phyloP scores from a whole-genome alignment of 23 tunicate species.

The Oikopleura albicans region DNA sequence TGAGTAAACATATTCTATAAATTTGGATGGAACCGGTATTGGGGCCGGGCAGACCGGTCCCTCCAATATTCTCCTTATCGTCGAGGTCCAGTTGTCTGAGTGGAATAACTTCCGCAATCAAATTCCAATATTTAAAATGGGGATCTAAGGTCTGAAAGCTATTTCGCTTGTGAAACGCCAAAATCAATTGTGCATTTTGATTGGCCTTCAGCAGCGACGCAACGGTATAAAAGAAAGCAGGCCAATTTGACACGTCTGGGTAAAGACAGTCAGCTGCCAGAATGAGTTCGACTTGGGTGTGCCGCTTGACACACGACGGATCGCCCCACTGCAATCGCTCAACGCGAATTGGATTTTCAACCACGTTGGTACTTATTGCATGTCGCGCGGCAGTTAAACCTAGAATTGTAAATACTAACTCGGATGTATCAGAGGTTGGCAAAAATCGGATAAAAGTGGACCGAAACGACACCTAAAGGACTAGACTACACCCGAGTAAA shows the following conservation, averaged over 20 bases:
- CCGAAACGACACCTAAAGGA: no score
- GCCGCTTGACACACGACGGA: neutral
- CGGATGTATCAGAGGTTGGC: no score
- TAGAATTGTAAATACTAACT: no score
- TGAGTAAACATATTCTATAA: no score
- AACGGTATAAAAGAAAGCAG: neutral
- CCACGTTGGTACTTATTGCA: neutral
- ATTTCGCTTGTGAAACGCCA: constrained; percentile 11
- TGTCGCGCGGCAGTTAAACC: neutral
- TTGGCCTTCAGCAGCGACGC: neutral
- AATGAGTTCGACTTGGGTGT: neutral
- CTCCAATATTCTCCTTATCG: neutral
- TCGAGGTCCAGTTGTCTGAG: neutral
- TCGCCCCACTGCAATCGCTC: neutral
- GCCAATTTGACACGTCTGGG: neutral
- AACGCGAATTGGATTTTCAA: neutral
- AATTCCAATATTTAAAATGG: neutral
- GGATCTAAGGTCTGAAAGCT: neutral
- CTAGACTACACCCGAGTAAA: no score
- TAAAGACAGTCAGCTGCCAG: neutral
- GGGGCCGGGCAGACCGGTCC: neutral
- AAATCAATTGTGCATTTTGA: neutral
- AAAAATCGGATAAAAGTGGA: no score
- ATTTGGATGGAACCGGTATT: neutral
- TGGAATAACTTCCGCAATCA: neutral